Base-by-base conservation (phyloP, 2,888 invertebrate genomes). In the Anthrax anthrax region DNA sequence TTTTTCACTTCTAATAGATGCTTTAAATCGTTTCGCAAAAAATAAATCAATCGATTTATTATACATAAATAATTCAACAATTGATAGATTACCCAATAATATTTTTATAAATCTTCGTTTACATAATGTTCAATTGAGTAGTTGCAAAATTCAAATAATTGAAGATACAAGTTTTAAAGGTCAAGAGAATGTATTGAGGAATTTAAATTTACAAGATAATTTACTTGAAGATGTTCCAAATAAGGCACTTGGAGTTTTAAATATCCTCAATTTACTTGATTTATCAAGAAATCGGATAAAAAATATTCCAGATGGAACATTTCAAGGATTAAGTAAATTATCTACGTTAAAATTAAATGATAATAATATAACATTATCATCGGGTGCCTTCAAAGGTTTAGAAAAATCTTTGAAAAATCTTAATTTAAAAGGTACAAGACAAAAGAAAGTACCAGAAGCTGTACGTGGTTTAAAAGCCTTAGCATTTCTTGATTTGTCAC, bases 401-500 rank as follows among this genome's bases (percentile, higher is more conserved):
- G 89, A 90, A 16, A 46, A 32, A 19, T 81, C 81, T 13, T 70
- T 92, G 39, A 90, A 90, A 68, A 92, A 92, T 67, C 71, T 92
- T 42, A 91, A 92, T 63, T 70, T 92, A 34, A 91, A 91, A 71
- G 89, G 88, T 29, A 88, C 89, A 0, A 74, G 79, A 46, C 87
- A 88, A 63, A 83, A 82, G 56, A 71, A 72, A 43, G 78, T 92
- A 13, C 91, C 92, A 1, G 80, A 80, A 54, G 81, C 87, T 41
- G 78, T 91, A 18, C 72, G 78, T 51, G 85, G 84, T 8, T 71
- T 92, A 32, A 78, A 74, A 50, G 82, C 81, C 42, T 69, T 92
- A 52, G 90, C 91, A 1, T 92, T 91, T 61, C 71, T 92, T 47
- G 92, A 92, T 70, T 70, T 92, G 47, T 90, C 91, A 1, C 85